Conservation (phyloP, 2,888 invertebrate genomes). For the Gymnocheta viridis region DNA sequence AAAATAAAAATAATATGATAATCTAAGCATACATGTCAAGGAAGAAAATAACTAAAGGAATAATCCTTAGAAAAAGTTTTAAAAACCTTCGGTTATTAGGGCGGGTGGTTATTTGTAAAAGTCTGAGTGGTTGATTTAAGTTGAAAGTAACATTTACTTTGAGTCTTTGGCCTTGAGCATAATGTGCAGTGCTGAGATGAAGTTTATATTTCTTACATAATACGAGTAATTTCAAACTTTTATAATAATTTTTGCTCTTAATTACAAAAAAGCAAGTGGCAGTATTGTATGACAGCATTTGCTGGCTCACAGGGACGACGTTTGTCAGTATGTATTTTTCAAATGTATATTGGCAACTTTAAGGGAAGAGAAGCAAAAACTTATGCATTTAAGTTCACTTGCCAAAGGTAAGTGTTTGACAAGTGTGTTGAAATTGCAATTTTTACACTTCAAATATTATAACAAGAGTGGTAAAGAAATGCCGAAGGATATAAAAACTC, state of each 20-base stretch:
- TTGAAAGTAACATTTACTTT: slow-evolving; percentile 39
- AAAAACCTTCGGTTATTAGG: not conserved
- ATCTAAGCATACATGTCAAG: slow-evolving; percentile 1
- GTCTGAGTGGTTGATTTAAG: slow-evolving; percentile 34
- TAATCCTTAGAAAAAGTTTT: slow-evolving; percentile 23
- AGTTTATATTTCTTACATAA: slow-evolving; percentile 30
- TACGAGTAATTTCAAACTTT: not conserved
- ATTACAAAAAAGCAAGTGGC: slow-evolving; percentile 37
- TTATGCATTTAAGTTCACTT: slow-evolving; percentile 43
- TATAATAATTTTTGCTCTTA: slow-evolving; percentile 39
- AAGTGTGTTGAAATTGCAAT: slow-evolving; percentile 65
- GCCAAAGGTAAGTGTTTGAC: slow-evolving; percentile 53
- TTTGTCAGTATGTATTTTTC: slow-evolving; percentile 18
- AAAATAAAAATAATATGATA: slow-evolving; percentile 31
- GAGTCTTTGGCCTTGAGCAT: slow-evolving; percentile 65
- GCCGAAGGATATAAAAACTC: slow-evolving; percentile 13
- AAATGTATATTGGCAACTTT: slow-evolving; percentile 16
- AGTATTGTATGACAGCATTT: not conserved
- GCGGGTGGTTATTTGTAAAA: slow-evolving; percentile 28
- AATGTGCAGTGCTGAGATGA: slow-evolving; percentile 30
- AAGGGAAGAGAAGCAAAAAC: slow-evolving; percentile 2
- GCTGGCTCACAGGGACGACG: slow-evolving; percentile 44
- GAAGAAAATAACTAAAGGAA: slow-evolving; percentile 19
- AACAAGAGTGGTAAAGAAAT: slow-evolving; percentile 19
- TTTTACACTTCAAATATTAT: slow-evolving; percentile 54